Conservation (phyloP, 2,888 invertebrate genomes). For the Eutolmus rufibarbis region DNA sequence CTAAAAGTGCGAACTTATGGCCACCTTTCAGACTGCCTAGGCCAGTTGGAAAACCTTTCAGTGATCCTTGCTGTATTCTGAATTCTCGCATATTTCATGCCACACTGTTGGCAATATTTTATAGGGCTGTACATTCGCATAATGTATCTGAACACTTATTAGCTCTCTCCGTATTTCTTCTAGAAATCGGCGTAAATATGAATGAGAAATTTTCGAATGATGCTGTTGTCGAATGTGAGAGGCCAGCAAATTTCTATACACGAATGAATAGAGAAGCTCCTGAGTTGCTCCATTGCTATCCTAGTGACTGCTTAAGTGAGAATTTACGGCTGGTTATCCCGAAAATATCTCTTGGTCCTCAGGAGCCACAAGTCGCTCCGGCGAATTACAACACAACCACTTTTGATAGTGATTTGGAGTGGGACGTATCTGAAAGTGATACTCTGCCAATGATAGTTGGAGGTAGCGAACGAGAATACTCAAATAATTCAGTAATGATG, state of each 20-base stretch:
- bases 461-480: conserved; percentile 48
- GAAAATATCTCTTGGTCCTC: conserved; percentile 67
- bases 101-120: conserved; percentile 79
- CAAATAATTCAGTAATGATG: conserved; percentile 50
- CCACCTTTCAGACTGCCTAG: conserved; percentile 81
- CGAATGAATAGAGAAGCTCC: conserved; percentile 58
- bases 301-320: conserved; percentile 75
- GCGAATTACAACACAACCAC: conserved; percentile 66
- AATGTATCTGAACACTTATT: conserved; percentile 86
- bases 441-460: conserved; percentile 62
- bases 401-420: conserved; percentile 79
- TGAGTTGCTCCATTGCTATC: conserved; percentile 70
- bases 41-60: conserved; percentile 70
- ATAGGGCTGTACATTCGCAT: conserved; percentile 80
- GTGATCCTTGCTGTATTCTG: conserved; percentile 68
- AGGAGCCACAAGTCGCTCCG: conserved; percentile 67
- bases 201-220: conserved; percentile 57
- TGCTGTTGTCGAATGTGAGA: conserved; percentile 50
- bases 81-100: conserved; percentile 62
- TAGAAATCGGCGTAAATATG: conserved; percentile 79
- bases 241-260: conserved; percentile 50
- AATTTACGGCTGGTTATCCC: conserved; percentile 77
- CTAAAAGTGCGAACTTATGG: conserved; percentile 72
- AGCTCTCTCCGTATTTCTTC: conserved; percentile 83
- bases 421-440: conserved; percentile 75